phyloP scores from a whole-genome alignment of 2,797 vertebrate species.

The Lindbergichthys nudifrons region DNA sequence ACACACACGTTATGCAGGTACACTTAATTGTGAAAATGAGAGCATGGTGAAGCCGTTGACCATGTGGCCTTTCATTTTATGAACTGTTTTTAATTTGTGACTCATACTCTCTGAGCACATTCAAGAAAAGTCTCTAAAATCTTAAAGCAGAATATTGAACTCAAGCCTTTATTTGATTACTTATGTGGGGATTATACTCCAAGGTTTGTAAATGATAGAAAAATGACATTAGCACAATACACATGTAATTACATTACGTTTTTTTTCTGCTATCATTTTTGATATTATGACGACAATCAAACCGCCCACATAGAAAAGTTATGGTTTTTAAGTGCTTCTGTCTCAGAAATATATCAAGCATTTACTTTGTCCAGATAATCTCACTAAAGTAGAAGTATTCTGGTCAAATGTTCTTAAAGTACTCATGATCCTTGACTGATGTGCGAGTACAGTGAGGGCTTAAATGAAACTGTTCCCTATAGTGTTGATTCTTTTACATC shows the following conservation, averaged over 20 bases:
- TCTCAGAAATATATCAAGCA: not conserved
- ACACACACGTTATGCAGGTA: not conserved
- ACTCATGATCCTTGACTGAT: no score
- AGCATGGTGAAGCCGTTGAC: constrained; percentile 5
- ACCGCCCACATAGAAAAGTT: not conserved
- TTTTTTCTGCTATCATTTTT: not conserved
- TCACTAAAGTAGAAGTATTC: no score
- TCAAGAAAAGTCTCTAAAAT: not conserved
- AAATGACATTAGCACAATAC: not conserved
- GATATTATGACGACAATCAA: not conserved
- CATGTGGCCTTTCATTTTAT: constrained; percentile 2
- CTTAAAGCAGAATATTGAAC: constrained; percentile 5
- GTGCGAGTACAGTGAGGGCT: no score
- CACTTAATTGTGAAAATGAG: not conserved
- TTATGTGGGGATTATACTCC: not conserved
- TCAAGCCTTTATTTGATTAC: not conserved
- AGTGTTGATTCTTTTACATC: no score
- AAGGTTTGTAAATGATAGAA: not conserved
- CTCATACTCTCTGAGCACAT: constrained; percentile 8
- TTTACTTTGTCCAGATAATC: not conserved
- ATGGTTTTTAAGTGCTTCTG: not conserved
- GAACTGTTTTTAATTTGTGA: constrained; percentile 32
- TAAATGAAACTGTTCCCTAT: no score
- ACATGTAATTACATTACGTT: not conserved
- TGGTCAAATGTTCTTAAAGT: no score